Percentiles rank a stretch among this genome's conserved stretches.
These are phyloP conservation scores for Grus americana DNA, from an alignment of 2,113 vertebrate genomes.

Conservation along the genomic window DNA sequence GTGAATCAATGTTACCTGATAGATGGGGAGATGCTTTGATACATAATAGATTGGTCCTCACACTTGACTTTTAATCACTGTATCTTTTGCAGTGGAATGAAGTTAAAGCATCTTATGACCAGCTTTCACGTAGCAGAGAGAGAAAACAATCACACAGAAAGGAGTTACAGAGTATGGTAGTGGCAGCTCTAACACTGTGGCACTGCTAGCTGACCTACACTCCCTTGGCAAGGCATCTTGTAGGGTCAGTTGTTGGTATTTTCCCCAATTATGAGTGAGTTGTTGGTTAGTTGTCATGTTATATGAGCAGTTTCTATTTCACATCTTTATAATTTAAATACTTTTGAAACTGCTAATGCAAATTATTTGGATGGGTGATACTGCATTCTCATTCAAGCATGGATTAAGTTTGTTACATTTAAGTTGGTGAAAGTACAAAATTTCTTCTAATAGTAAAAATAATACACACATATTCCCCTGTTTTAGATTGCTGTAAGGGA, in stretches of 20 bases:
- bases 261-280: background rate
- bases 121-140: background rate
- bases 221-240: fast-evolving
- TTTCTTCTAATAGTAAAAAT: background rate
- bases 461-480: background rate
- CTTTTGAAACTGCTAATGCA: background rate
- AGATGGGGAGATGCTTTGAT: background rate
- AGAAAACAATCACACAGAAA: background rate
- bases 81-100: background rate
- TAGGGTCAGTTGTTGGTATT: background rate
- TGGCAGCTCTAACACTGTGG: background rate
- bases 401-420: background rate
- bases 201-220: background rate
- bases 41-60: fast-evolving
- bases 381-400: background rate
- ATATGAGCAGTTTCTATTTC: background rate
- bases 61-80: background rate
- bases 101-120: background rate
- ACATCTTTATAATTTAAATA: background rate
- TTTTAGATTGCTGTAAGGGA: background rate
- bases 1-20: background rate
- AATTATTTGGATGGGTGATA: background rate
- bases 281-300: background rate
- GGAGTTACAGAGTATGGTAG: too few relatives aligned
- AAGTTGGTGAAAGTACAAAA: background rate